Base-by-base conservation (phyloP, 2,113 vertebrate genomes). In the Jaculus jaculus region DNA sequence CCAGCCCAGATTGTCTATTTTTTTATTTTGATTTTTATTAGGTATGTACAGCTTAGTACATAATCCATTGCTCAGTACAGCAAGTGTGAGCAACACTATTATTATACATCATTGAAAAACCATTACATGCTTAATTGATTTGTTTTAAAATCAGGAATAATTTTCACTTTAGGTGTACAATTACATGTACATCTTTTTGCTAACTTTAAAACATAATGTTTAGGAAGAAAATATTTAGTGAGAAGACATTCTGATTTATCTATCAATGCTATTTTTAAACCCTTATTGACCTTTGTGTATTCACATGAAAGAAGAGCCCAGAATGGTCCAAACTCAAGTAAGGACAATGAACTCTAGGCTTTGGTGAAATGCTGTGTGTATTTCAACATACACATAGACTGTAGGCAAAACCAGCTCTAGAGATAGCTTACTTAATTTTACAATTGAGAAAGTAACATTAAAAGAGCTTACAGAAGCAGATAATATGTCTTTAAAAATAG, bases 151-250 rank as follows among this genome's bases (percentile, higher is more conserved):
- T 92, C 71, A 92, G 58, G 71, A 66, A 87, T 20, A 75, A 82
- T 92, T 92, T 95, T 94, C 61, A 90, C 84, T 94, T 90, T 34
- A 42, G 54, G 34, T 30, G 88, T 51, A 93, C 5, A 93, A 74
- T 92, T 84, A 69, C 12, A 95, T 26, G 72, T 88, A 86, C 34
- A 89, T 60, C 1, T 88, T 90, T 84, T 58, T 61, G 69, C 80
- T 30, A 73, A 30, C 84, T 88, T 91, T 89, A 95, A 91, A 71
- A 85, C 17, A 89, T 54, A 87, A 75, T 84, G 21, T 79, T 75
- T 86, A 89, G 88, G 58, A 74, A 85, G 34, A 66, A 37, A 86
- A 91, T 80, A 80, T 66, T 73, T 58, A n/a, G 42, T 47, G 81
- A 42, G 9, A 68, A 32, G 8, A 66, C 65, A 66, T 66, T 66